Conservation (phyloP, 2,113 vertebrate species). For the Ceyx cyanopectus region DNA sequence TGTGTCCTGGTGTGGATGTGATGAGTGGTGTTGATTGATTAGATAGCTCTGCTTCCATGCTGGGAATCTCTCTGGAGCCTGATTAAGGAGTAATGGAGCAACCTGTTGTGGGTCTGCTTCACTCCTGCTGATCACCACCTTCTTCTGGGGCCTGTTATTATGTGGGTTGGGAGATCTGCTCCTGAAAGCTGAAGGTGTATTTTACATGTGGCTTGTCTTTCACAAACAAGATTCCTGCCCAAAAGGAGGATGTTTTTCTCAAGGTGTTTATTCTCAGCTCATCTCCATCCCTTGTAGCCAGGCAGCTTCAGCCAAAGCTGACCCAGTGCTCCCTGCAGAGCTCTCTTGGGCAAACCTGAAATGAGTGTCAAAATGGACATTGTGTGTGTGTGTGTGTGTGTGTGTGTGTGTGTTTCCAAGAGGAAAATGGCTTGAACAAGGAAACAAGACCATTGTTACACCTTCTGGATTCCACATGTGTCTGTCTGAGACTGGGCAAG, state of each 20-base stretch:
- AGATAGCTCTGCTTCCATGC: neutral
- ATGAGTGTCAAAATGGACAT: neutral
- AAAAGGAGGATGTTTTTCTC: neutral
- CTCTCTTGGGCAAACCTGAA: neutral
- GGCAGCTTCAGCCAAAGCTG: neutral
- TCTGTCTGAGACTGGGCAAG: neutral
- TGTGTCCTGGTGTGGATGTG: neutral
- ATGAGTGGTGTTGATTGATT: neutral
- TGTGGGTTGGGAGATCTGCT: neutral
- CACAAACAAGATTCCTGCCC: neutral
- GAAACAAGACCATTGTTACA: neutral
- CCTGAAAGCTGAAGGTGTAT: neutral
- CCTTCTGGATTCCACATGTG: neutral
- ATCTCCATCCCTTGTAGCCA: neutral
- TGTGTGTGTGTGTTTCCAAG: neutral
- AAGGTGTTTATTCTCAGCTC: neutral
- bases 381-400: neutral
- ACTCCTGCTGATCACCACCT: neutral
- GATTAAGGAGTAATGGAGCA: neutral
- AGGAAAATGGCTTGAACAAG: neutral
- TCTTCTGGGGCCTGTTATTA: neutral
- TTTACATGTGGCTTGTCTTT: neutral
- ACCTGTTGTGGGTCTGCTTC: neutral
- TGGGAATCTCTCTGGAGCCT: neutral
- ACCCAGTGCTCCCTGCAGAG: neutral